Percentiles rank a stretch among this genome's conserved stretches.
Evolutionary conservation across 2,888 invertebrate species (phyloP).

Genomic region (Serrognathus titanus): DNA sequence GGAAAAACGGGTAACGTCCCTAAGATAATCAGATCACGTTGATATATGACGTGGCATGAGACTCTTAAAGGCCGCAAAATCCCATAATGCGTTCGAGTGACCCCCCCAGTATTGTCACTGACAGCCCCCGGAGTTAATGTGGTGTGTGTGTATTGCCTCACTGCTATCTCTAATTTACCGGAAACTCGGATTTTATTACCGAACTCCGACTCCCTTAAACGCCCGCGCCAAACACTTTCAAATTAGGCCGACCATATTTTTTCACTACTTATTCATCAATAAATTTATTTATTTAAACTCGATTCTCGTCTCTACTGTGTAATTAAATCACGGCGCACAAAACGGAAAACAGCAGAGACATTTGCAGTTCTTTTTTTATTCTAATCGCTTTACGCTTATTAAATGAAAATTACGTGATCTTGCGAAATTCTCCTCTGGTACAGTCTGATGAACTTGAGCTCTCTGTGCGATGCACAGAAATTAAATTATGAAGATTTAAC

Average conservation of each 20-base stretch:
- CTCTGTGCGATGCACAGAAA: not conserved
- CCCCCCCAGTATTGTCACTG: not conserved
- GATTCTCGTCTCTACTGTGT: no score
- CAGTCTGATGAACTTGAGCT: no score
- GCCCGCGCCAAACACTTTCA: not conserved
- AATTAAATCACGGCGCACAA: no score
- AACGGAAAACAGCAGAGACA: not conserved
- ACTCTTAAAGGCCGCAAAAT: not conserved
- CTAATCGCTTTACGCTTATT: not conserved
- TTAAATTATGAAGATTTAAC: slow-evolving; percentile 11
- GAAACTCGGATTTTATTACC: slow-evolving; percentile 39
- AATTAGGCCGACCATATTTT: no score
- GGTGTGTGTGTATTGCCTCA: slow-evolving; percentile 30
- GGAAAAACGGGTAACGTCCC: no score
- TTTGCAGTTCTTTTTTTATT: not conserved
- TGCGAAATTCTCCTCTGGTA: no score
- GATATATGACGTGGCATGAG: no score
- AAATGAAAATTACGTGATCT: not conserved
- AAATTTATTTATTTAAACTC: no score
- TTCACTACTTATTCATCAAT: no score
- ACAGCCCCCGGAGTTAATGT: slow-evolving; percentile 21
- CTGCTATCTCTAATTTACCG: slow-evolving; percentile 35
- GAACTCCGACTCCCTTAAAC: not conserved
- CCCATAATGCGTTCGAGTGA: not conserved
- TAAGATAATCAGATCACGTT: no score